Evolutionary conservation across 2,797 vertebrate genomes (phyloP), one percentile per base, ranked within the genome.

Genomic region (Apogon hyalosoma): DNA sequence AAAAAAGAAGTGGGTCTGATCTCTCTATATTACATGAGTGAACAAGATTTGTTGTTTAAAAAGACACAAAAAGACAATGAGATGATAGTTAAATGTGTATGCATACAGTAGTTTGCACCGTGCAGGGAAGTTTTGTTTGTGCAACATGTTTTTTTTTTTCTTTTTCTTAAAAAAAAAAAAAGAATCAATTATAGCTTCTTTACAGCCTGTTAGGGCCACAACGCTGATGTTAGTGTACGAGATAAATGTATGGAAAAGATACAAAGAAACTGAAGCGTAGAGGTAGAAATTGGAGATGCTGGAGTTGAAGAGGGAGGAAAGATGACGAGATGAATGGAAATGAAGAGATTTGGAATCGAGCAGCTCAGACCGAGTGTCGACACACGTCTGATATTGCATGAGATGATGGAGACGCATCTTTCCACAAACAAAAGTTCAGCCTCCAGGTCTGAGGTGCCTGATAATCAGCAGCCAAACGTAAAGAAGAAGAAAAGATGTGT

Each of bases 61-160:
- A 52, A 57, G 7, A 61, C 3, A 80, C 13, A 80, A 69, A 79
- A 75, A 86, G 38, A 87, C 67, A 65, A 82, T 42, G 86, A 90
- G 81, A 90, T 80, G 80, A 82, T 56, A 69, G 60, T 86, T 80
- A 87, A 63, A 83, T 88, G 87, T 89, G 79, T 80, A 87, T 85
- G 82, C 85, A 81, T 90, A 91, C 94, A 94, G 93, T 92, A 94
- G 93, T 90, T 93, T 89, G 90, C 90, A 93, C 87, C 51, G 86
- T 90, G 88, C 87, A 82, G 88, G 84, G 83, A 76, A 82, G 56
- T 76, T 69, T 77, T 46, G 33, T 70, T 50, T 90, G 92, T 93
- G 92, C 92, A 90, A 90, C 63, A 57, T n/a, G n/a, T 76, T 24
- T 63, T 50, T 15, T 52, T 36, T 41, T 42, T 28, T 48, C 40